A percentile compares a stretch with the other conserved stretches of the same genome.
These are phyloP conservation scores for Camponotus pennsylvanicus DNA, from an alignment of 1,140 invertebrate genomes.

Conservation along the genomic window DNA sequence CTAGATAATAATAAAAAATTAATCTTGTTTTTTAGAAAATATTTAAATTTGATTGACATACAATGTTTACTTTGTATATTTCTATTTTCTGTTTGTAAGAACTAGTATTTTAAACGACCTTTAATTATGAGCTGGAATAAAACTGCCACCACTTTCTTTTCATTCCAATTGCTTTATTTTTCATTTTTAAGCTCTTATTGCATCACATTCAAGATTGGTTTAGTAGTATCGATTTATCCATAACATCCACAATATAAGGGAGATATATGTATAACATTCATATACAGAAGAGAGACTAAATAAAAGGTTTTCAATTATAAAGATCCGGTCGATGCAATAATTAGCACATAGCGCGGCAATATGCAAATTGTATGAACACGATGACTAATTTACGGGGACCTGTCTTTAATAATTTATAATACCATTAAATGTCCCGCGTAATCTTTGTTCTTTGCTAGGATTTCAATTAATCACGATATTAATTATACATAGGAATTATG, in stretches of 20 bases:
- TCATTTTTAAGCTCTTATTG: background rate
- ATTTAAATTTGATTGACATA: constrained; percentile 7
- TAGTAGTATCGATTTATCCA: constrained; percentile 7
- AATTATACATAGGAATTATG: constrained; percentile 50
- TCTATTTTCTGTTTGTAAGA: background rate
- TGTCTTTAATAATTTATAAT: constrained; percentile 72
- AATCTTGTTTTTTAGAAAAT: constrained; percentile 1
- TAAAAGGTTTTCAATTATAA: constrained; percentile 61
- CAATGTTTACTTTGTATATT: too few relatives aligned
- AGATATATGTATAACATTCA: too few relatives aligned
- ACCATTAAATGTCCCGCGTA: constrained; percentile 62
- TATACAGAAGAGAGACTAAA: constrained; percentile 29
- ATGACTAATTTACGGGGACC: constrained; percentile 53
- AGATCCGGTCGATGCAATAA: constrained; percentile 59
- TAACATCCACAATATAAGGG: too few relatives aligned
- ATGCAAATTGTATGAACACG: constrained; percentile 65
- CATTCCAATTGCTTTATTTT: background rate
- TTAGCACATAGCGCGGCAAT: constrained; percentile 52
- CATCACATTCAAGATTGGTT: background rate
- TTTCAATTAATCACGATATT: constrained; percentile 46
- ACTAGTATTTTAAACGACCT: background rate
- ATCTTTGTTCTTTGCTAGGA: constrained; percentile 54
- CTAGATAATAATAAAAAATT: background rate
- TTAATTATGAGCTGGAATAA: constrained; percentile 24
- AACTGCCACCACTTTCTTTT: background rate